Evolutionary conservation across 2,888 invertebrate species (phyloP).

Genomic region (Melanophora roralis): DNA sequence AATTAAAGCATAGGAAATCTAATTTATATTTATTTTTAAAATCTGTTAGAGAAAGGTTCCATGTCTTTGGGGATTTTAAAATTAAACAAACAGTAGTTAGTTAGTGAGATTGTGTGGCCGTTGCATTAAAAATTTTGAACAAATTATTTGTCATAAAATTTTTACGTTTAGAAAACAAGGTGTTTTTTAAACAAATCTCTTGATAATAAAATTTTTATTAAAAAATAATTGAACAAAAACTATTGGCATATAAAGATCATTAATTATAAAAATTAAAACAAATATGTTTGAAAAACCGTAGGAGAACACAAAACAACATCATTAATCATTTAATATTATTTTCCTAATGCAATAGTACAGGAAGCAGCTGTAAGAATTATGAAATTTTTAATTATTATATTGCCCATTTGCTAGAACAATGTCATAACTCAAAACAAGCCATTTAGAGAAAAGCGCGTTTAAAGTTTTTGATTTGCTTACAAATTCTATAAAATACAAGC

Average conservation of each 20-base stretch:
- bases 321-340: slow-evolving; percentile 64
- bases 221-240: background rate
- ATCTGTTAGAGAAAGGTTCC: background rate
- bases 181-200: slow-evolving; percentile 48
- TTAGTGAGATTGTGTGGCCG: no score
- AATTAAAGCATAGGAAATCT: slow-evolving; percentile 31
- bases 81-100: slow-evolving; percentile 16
- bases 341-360: slow-evolving; percentile 18
- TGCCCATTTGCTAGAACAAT: no score
- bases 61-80: slow-evolving; percentile 24
- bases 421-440: no score
- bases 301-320: slow-evolving; percentile 32
- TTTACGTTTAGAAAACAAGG: slow-evolving; percentile 31
- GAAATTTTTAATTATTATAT: slow-evolving; percentile 36
- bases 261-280: slow-evolving; percentile 43
- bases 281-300: slow-evolving; percentile 34
- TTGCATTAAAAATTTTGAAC: slow-evolving; percentile 9
- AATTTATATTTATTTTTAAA: background rate
- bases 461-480: no score
- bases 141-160: slow-evolving; percentile 38
- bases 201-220: slow-evolving; percentile 46
- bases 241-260: slow-evolving; percentile 23
- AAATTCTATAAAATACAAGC: no score
- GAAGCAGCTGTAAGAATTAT: slow-evolving; percentile 57
- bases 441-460: no score